These are phyloP conservation scores for Tenthredo distinguenda DNA, from an alignment of 2,888 invertebrate species.

Conservation along the genomic window DNA sequence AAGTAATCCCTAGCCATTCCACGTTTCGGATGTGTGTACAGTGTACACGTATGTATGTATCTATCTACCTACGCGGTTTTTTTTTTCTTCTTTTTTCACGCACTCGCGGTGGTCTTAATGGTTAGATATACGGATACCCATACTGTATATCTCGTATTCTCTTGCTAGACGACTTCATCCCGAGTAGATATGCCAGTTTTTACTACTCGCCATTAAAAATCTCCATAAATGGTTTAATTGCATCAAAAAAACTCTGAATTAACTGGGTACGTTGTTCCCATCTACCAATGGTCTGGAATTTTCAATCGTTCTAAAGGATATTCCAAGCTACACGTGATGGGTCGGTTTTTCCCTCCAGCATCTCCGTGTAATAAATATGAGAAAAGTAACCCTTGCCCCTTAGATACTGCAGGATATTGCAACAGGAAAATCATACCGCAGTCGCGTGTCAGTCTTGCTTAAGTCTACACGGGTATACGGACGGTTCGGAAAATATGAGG, in stretches of 20 bases:
- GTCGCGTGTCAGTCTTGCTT: background rate
- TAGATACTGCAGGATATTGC: background rate
- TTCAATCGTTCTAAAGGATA: background rate
- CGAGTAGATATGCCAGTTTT: background rate
- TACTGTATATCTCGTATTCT: background rate
- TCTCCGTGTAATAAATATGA: background rate
- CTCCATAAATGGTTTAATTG: background rate
- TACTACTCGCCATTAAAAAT: background rate
- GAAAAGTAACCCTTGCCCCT: background rate
- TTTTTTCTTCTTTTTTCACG: background rate
- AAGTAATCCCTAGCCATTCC: conserved; percentile 45
- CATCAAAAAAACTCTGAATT: background rate
- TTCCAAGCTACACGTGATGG: background rate
- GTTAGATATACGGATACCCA: background rate
- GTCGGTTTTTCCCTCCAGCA: background rate
- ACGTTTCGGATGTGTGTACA: conserved; percentile 12
- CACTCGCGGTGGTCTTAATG: background rate
- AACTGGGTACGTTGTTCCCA: background rate
- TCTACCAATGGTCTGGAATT: background rate
- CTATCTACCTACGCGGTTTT: background rate
- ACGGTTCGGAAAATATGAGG: background rate
- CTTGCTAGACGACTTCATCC: background rate
- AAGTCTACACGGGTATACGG: background rate
- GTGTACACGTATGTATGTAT: background rate
- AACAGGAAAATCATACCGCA: background rate